Base-by-base conservation (phyloP, 1,140 invertebrate species). In the Cyrtorhinus lividipennis region DNA sequence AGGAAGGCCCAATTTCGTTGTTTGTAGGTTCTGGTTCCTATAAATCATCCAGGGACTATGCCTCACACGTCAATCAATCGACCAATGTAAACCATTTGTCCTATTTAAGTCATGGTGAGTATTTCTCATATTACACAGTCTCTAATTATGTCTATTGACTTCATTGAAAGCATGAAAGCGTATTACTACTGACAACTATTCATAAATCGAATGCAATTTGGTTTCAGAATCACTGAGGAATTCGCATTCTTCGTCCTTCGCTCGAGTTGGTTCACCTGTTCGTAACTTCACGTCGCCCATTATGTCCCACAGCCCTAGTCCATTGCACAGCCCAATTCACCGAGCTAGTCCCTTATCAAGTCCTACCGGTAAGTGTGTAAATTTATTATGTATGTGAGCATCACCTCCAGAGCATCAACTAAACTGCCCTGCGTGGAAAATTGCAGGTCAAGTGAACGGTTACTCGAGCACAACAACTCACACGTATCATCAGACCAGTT, bases 271-370 rank as follows among this genome's bases (percentile, higher is more conserved):
- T 18, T 66, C 65, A 13, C 60, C 65, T 1, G 65, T 61, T 53
- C 27, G 61, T n/a, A 65, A 67, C 38, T 65, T 66, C 56, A 63
- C 48, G 24, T 67, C 67, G 12, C 68, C 67, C 2, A 56, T 64
- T 27, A 53, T 67, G 10, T 66, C 65, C 24, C 67, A 64, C 57
- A 63, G 61, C 23, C 63, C 68, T 12, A 69, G 68, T 59, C 68
- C 67, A 15, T 44, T 62, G 15, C 46, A 59, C 38, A 68, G 65
- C 26, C 67, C 67, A 10, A 65, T 58, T 22, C 61, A 64, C 46
- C 26, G 62, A 44, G 59, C 63, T 2, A 66, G 62, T 26, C 66
- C 56, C 3, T 61, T 65, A 12, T 27, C 61, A 13, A 59, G 59
- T 57, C 61, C 62, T 13, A 46, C 63, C 10, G 26, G 63, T 60